Evolutionary conservation across 1,140 invertebrate species (phyloP).

Genomic region (Drosophila mayri): DNA sequence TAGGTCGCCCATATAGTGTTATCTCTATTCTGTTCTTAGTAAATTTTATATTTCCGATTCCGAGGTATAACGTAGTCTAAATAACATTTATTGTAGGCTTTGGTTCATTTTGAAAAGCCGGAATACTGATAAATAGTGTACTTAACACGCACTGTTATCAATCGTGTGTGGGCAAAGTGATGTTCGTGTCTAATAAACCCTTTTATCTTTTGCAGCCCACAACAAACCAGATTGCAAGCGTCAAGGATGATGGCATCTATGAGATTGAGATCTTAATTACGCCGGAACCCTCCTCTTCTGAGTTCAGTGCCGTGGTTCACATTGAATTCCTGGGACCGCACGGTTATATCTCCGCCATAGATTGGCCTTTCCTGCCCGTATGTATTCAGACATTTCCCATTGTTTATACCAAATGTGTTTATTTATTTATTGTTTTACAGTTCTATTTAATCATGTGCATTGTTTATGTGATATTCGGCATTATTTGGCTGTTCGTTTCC

Average conservation of each 20-base stretch:
- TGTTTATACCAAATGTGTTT: conserved; percentile 12
- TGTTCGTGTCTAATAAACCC: not conserved
- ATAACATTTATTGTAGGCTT: not conserved
- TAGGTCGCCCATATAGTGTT: not conserved
- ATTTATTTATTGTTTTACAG: conserved; percentile 83
- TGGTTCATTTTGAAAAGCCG: not conserved
- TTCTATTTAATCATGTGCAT: conserved; percentile 97
- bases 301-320: conserved; percentile 86
- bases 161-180: not conserved
- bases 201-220: conserved; percentile 53
- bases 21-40: not conserved
- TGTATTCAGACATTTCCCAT: conserved; percentile 40
- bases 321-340: conserved; percentile 88
- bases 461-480: conserved; percentile 93
- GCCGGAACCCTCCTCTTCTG: conserved; percentile 33
- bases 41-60: not conserved
- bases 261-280: conserved; percentile 85
- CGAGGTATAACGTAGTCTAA: conserved; percentile 2
- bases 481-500: conserved; percentile 93
- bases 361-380: conserved; percentile 90
- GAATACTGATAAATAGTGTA: conserved; percentile 3
- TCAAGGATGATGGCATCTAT: conserved; percentile 87
- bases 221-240: conserved; percentile 84
- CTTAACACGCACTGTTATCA: not conserved
- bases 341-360: conserved; percentile 91